phyloP scores from a whole-genome alignment of 2,888 invertebrate species.

The Polymixis lichenea region DNA sequence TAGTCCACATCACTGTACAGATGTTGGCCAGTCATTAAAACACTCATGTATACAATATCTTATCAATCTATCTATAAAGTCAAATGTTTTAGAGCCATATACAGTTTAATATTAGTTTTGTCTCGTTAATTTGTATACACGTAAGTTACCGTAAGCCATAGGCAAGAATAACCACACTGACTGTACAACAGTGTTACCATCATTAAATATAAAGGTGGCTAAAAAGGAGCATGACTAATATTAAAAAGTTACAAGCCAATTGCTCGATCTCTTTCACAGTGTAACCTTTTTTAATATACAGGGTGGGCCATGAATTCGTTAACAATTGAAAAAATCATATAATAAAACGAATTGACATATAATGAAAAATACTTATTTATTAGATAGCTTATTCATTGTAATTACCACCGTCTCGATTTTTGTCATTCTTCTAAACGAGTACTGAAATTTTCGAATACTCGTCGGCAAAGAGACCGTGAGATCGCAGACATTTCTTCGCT shows the following conservation, averaged over 20 bases:
- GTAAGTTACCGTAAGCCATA: conserved; percentile 31
- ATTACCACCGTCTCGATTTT: too few species aligned
- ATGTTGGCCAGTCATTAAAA: conserved; percentile 24
- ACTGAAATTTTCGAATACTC: too few species aligned
- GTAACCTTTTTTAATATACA: conserved; percentile 43
- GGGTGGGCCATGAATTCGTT: too few species aligned
- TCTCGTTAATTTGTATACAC: conserved; percentile 11
- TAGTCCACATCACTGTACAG: not conserved
- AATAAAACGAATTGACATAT: too few species aligned
- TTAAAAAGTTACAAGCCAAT: conserved; percentile 22
- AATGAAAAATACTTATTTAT: too few species aligned
- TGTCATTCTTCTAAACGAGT: too few species aligned
- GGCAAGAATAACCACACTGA: conserved; percentile 29
- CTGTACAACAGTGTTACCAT: conserved; percentile 35
- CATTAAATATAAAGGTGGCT: conserved; percentile 14
- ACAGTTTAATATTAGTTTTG: conserved; percentile 29
- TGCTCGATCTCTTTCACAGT: conserved; percentile 23
- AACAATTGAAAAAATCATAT: too few species aligned
- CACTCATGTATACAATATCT: conserved; percentile 25
- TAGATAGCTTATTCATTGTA: too few species aligned
- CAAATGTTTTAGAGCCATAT: conserved; percentile 40
- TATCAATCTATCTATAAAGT: conserved; percentile 28
- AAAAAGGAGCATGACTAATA: conserved; percentile 22
- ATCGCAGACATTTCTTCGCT: conserved; percentile 40
- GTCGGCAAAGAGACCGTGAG: conserved; percentile 2